phyloP scores from a whole-genome alignment of 92 coral and sea anemone species.

The Diadumene lineata region DNA sequence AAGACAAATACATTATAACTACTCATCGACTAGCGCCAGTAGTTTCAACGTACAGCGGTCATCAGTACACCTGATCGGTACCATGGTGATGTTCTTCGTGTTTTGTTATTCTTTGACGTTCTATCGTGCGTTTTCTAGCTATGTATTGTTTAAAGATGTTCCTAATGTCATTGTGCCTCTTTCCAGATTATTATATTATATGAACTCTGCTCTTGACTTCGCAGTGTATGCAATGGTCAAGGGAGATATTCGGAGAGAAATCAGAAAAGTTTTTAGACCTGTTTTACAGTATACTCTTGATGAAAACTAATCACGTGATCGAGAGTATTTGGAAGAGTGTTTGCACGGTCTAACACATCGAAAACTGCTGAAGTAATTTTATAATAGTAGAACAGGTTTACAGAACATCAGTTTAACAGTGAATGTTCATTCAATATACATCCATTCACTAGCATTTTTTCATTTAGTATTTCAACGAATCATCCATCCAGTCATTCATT shows the following conservation, averaged over 20 bases:
- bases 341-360: too few relatives aligned
- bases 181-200: conserved; percentile 15
- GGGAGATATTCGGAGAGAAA: conserved; percentile 13
- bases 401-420: too few relatives aligned
- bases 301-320: too few relatives aligned
- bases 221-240: conserved; percentile 27
- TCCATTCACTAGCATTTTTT: too few relatives aligned
- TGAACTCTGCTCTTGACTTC: conserved; percentile 25
- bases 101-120: conserved; percentile 21
- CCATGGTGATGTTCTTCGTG: conserved; percentile 20
- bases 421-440: too few relatives aligned
- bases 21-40: neutral
- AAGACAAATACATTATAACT: conserved; percentile 15
- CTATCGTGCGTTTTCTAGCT: conserved; percentile 9
- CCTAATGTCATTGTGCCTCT: conserved; percentile 11
- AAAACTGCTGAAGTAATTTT: too few relatives aligned
- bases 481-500: too few relatives aligned
- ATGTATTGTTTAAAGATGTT: conserved; percentile 4
- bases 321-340: too few relatives aligned
- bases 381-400: too few relatives aligned
- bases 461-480: too few relatives aligned
- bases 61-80: conserved; percentile 11
- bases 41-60: neutral
- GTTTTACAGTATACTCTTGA: too few relatives aligned
- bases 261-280: neutral